Base-by-base conservation (phyloP, 2,113 vertebrate genomes). In the Circaetus gallicus region DNA sequence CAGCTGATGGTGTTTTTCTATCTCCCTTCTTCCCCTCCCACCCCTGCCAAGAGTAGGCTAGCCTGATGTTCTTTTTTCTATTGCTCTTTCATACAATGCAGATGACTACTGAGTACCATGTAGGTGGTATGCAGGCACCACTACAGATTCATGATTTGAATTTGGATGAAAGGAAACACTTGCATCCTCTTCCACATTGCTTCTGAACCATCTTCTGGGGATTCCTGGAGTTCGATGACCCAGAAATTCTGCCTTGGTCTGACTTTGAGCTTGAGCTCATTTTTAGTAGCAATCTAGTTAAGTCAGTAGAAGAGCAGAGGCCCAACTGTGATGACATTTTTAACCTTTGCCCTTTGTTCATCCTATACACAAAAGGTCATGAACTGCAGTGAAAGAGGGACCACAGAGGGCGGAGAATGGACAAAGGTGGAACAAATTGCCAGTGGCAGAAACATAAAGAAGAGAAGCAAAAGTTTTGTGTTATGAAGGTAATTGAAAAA, bases 341-440 rank as follows among this genome's bases (percentile, higher is more conserved):
- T 85, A 80, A 89, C 90, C 93, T 89, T 86, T 95, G 91, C 63
- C 79, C 86, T 80, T 93, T 73, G 65, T 86, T 92, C 92, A 88
- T 91, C 77, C 34, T n/a, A 2, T 40, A 34, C 63, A 90, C 61
- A 86, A 47, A 80, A 90, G 97, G 95, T 97, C 73, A 1, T 38
- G 95, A 97, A 80, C 92, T 38, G 76, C 85, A 56, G 45, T 81
- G 82, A 95, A 93, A 95, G 89, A 45, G 71, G 69, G 82, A 96
- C 85, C 89, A 42, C 7, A 25, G 86, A 92, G 95, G 86, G 86
- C 9, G 0, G 52, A 16, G 86, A 36, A 32, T 5, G 32, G 81
- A 97, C 92, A 91, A 95, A 95, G 62, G 56, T 90, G 89, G 89
- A 95, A 94, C 96, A 96, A 97, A 97, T 97, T 94, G 95, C 86